These are phyloP conservation scores for Eptatretus burgeri DNA, from an alignment of 2,113 vertebrate genomes.

Conservation along the genomic window DNA sequence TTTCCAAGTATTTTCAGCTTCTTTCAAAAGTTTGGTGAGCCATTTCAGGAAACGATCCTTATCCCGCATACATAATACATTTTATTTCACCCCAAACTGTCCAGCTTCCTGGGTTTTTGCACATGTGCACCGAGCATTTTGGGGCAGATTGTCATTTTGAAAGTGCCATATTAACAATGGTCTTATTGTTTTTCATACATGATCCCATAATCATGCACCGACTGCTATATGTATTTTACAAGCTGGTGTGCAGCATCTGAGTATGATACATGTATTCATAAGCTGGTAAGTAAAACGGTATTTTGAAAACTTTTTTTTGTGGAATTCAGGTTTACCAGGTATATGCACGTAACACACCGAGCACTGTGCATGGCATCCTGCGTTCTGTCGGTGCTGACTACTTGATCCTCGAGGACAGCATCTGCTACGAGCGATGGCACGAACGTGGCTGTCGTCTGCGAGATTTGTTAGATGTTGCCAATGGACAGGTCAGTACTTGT, in stretches of 20 bases:
- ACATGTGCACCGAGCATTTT: too few species aligned
- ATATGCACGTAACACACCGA: constrained; percentile 39
- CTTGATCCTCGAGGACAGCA: constrained; percentile 67
- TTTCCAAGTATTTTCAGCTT: too few species aligned
- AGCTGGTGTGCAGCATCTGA: neutral
- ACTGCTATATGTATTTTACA: too few species aligned
- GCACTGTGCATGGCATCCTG: constrained; percentile 36
- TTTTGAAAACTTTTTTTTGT: neutral
- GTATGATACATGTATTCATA: neutral
- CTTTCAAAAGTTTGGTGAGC: too few species aligned
- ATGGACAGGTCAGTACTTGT: constrained; percentile 42
- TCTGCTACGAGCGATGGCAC: constrained; percentile 61
- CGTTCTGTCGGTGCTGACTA: constrained; percentile 43
- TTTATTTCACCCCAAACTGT: too few species aligned
- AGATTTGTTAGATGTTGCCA: constrained; percentile 57
- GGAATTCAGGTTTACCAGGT: constrained; percentile 55
- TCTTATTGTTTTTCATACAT: too few species aligned
- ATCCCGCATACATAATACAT: too few species aligned
- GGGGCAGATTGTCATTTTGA: too few species aligned
- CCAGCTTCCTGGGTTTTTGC: too few species aligned
- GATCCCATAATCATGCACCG: too few species aligned
- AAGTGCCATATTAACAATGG: too few species aligned
- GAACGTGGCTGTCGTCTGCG: constrained; percentile 47
- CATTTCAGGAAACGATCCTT: too few species aligned
- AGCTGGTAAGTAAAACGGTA: neutral